Conservation (phyloP, 2,888 invertebrate species). For the Latrodectus hesperus region DNA sequence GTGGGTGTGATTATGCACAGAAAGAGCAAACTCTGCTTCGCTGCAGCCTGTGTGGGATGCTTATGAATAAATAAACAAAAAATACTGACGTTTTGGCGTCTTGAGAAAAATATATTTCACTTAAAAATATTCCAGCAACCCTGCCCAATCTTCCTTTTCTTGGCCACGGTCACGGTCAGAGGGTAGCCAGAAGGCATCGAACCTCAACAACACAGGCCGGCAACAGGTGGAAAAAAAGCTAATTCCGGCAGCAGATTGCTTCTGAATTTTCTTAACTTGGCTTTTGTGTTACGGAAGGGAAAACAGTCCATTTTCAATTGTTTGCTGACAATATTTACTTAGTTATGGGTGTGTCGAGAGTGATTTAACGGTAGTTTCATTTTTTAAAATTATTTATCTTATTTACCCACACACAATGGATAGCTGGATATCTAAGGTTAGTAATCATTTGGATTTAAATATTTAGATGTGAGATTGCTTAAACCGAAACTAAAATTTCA, state of each 20-base stretch:
- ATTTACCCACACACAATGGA: slow-evolving; percentile 1
- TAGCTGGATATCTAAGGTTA: slow-evolving; percentile 19
- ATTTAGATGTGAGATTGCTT: background rate
- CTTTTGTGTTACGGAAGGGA: slow-evolving; percentile 17
- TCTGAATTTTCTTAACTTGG: background rate
- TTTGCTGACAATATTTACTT: background rate
- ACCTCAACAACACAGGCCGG: slow-evolving; percentile 26
- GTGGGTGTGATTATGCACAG: too few species aligned
- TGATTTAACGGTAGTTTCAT: background rate
- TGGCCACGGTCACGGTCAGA: slow-evolving; percentile 63
- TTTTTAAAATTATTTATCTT: background rate
- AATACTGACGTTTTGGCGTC: slow-evolving; percentile 33
- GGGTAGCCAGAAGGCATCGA: slow-evolving; percentile 59
- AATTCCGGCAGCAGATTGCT: slow-evolving; percentile 28
- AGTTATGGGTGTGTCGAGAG: background rate
- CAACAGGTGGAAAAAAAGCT: slow-evolving; percentile 23
- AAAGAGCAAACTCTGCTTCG: too few species aligned
- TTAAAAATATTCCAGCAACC: slow-evolving; percentile 13
- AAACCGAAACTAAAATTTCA: background rate
- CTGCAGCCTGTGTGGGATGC: too few species aligned
- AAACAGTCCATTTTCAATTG: background rate
- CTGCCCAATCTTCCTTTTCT: slow-evolving; percentile 33
- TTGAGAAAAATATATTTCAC: background rate
- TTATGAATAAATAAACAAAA: background rate
- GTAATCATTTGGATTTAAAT: background rate